A percentile compares a stretch with the other conserved stretches of the same genome.
These are phyloP conservation scores for Dufourea novaeangliae DNA, from an alignment of 1,140 invertebrate genomes.

Conservation along the genomic window DNA sequence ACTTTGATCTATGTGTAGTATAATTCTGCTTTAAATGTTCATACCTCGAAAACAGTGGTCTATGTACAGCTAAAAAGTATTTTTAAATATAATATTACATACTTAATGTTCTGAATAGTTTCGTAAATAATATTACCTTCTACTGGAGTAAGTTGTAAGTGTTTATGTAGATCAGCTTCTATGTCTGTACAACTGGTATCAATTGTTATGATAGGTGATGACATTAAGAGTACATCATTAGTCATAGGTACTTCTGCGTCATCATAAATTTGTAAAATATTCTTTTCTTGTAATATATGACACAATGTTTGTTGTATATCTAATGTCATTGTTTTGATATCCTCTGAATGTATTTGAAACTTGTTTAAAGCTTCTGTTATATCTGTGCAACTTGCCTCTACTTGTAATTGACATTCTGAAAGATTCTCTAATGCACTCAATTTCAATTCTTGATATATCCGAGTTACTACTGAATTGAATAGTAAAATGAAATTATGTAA, in stretches of 20 bases:
- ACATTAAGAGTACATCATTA: conserved; percentile 65
- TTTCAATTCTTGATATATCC: conserved; percentile 46
- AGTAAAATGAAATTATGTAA: conserved; percentile 65
- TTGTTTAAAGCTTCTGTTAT: conserved; percentile 53
- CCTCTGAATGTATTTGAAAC: conserved; percentile 48
- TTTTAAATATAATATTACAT: conserved; percentile 6
- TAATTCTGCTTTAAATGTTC: conserved; percentile 47
- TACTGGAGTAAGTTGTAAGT: conserved; percentile 70
- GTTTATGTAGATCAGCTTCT: conserved; percentile 52
- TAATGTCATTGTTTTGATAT: conserved; percentile 23
- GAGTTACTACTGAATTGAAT: conserved; percentile 55
- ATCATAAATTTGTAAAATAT: conserved; percentile 7
- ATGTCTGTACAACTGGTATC: conserved; percentile 49
- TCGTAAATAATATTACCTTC: conserved; percentile 61
- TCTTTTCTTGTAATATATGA: conserved; percentile 24
- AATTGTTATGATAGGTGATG: conserved; percentile 71
- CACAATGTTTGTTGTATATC: conserved; percentile 8
- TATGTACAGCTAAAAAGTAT: conserved; percentile 63
- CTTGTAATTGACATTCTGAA: conserved; percentile 62
- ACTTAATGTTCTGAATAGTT: not conserved
- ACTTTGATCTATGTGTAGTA: conserved; percentile 16
- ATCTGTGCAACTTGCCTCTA: conserved; percentile 64
- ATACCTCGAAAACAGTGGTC: conserved; percentile 70
- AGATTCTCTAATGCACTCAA: conserved; percentile 55
- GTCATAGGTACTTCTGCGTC: conserved; percentile 33